Evolutionary conservation across 2,888 invertebrate species (phyloP).

Genomic region (Calameuta idolon): DNA sequence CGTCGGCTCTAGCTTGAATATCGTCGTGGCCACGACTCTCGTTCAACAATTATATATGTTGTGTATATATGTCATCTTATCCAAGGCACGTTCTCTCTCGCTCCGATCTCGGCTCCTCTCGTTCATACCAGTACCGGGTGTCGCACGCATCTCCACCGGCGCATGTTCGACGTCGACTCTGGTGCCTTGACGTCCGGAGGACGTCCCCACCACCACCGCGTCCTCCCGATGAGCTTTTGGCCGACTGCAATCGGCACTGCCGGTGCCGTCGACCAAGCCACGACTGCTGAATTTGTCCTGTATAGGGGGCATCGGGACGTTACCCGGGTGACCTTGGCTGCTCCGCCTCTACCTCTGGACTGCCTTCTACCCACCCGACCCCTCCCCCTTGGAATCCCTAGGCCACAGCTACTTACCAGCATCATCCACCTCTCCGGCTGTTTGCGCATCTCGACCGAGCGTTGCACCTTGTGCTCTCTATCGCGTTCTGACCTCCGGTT

Average conservation of each 20-base stretch:
- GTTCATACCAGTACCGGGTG: background rate
- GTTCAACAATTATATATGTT: background rate
- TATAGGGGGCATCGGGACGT: slow-evolving; percentile 67
- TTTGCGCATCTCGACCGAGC: slow-evolving; percentile 60
- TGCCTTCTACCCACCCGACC: background rate
- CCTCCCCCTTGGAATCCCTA: background rate
- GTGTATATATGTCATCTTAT: background rate
- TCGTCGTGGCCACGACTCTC: background rate
- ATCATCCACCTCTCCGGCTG: slow-evolving; percentile 44
- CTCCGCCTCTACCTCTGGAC: slow-evolving; percentile 28
- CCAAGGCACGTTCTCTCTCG: background rate
- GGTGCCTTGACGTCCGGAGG: background rate
- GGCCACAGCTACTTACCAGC: slow-evolving; percentile 41
- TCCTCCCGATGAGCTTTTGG: slow-evolving; percentile 30
- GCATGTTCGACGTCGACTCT: background rate
- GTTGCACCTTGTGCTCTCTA: slow-evolving; percentile 62
- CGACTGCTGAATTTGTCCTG: slow-evolving; percentile 59
- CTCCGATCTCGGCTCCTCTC: slow-evolving; percentile 9
- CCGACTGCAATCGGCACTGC: slow-evolving; percentile 34
- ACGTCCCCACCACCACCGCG: slow-evolving; percentile 5
- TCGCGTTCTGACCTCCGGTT: slow-evolving; percentile 39
- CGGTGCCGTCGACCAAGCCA: slow-evolving; percentile 24
- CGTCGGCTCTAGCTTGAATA: background rate
- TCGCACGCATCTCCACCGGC: background rate
- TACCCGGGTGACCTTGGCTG: slow-evolving; percentile 67